Conservation (phyloP, 2,797 vertebrate species). For the Triplophysa bombifrons region DNA sequence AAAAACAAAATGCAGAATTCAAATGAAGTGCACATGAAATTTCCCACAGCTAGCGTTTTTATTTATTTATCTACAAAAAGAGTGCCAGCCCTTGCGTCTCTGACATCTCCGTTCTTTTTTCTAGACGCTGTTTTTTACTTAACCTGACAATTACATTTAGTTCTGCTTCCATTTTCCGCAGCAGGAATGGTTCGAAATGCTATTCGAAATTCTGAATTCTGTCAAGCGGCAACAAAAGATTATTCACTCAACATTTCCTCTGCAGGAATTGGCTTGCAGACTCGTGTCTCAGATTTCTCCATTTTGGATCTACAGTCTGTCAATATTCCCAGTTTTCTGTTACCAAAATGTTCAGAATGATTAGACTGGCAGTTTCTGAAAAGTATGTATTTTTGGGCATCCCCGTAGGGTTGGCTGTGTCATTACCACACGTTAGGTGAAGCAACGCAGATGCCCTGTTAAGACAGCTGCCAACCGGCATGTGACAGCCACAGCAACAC, state of each 20-base stretch:
- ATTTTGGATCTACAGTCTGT: constrained; percentile 28
- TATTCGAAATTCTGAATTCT: constrained; percentile 19
- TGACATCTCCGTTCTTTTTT: background rate
- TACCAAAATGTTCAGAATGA: constrained; percentile 53
- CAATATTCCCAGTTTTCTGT: constrained; percentile 41
- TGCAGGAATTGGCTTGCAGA: constrained; percentile 3
- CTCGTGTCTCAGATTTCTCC: constrained; percentile 3
- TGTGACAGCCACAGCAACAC: constrained; percentile 14
- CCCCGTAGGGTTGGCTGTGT: constrained; percentile 64
- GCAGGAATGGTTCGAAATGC: constrained; percentile 1
- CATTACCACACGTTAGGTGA: constrained; percentile 74
- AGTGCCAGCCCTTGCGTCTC: constrained; percentile 5
- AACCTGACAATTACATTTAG: background rate
- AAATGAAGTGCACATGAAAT: constrained; percentile 41
- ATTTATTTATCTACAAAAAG: constrained; percentile 25
- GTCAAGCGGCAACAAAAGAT: constrained; percentile 34
- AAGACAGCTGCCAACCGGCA: constrained; percentile 66
- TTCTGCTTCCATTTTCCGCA: constrained; percentile 27
- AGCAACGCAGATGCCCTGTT: constrained; percentile 67
- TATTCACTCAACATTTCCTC: constrained; percentile 24
- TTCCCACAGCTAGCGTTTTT: constrained; percentile 46
- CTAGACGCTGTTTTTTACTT: background rate
- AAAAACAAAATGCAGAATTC: constrained; percentile 33
- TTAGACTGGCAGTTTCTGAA: constrained; percentile 71
- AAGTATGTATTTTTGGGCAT: constrained; percentile 64